Conservation (phyloP, 1,140 invertebrate genomes). For the Onthophagus taurus region DNA sequence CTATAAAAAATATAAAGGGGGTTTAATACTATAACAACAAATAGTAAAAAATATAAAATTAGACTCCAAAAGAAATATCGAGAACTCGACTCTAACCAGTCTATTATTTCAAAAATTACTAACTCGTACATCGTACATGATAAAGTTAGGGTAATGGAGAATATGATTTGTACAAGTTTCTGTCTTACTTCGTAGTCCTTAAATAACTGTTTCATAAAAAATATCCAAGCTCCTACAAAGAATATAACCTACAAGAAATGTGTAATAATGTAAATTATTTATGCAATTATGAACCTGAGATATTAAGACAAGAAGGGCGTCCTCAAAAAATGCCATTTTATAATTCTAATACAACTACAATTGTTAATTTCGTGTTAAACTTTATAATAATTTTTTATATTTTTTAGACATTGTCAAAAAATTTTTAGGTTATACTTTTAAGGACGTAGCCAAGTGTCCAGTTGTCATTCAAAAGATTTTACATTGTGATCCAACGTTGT, state of each 20-base stretch:
- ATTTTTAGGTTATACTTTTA: too few species aligned
- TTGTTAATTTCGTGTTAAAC: too few species aligned
- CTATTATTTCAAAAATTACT: slow-evolving; percentile 99
- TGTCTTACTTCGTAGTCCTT: slow-evolving; percentile 98
- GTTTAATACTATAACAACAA: slow-evolving; percentile 92
- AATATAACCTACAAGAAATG: slow-evolving; percentile 71
- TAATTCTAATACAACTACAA: too few species aligned
- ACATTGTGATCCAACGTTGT: too few species aligned
- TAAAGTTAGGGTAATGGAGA: slow-evolving; percentile 92
- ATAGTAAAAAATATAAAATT: slow-evolving; percentile 81
- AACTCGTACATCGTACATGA: slow-evolving; percentile 99
- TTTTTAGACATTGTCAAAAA: too few species aligned
- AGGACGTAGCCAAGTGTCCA: too few species aligned
- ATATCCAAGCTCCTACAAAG: slow-evolving; percentile 95
- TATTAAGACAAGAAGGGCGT: slow-evolving; percentile 56
- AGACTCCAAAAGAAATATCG: slow-evolving; percentile 95
- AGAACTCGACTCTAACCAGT: slow-evolving; percentile 80
- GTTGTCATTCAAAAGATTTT: too few species aligned
- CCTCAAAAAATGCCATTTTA: slow-evolving; percentile 55
- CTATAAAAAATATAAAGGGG: slow-evolving; percentile 97
- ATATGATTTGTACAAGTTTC: slow-evolving; percentile 87
- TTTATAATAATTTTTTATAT: too few species aligned
- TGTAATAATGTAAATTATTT: slow-evolving; percentile 11
- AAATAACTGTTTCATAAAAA: slow-evolving; percentile 97
- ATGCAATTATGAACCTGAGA: slow-evolving; percentile 47